These are phyloP conservation scores for Grus americana DNA, from an alignment of 2,113 vertebrate species.

Conservation along the genomic window DNA sequence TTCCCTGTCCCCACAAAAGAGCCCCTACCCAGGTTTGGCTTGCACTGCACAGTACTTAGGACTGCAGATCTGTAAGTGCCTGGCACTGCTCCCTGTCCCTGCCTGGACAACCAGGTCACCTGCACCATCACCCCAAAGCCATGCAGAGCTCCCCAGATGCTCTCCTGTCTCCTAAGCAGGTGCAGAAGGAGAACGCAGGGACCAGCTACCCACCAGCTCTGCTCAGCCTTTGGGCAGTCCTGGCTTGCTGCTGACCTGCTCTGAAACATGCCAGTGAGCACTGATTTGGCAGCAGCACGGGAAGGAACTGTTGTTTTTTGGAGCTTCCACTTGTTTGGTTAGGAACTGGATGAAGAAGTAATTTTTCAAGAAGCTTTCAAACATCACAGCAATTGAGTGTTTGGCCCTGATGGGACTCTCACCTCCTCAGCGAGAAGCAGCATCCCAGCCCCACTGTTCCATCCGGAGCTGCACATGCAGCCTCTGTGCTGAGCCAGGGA, in stretches of 20 bases:
- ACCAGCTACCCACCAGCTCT: neutral
- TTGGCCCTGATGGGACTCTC: neutral
- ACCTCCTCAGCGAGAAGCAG: neutral
- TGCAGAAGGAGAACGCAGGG: neutral
- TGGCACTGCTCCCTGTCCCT: neutral
- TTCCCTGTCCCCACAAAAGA: neutral
- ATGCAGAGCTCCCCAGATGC: rapidly evolving
- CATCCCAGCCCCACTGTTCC: neutral
- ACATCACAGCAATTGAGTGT: neutral
- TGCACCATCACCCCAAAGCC: neutral
- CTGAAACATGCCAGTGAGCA: neutral
- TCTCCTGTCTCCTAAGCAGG: neutral
- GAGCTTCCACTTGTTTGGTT: constrained; percentile 25
- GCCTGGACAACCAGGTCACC: neutral
- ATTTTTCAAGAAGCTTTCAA: constrained; percentile 47
- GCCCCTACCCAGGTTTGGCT: neutral
- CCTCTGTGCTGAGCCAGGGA: neutral
- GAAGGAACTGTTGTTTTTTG: neutral
- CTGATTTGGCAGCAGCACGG: neutral
- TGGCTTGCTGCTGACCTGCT: neutral
- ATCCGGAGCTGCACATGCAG: rapidly evolving
- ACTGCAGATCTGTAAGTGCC: neutral
- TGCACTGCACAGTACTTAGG: neutral
- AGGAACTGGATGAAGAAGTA: neutral
- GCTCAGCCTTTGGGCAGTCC: neutral